These are phyloP conservation scores for Bambusicola thoracicus DNA, from an alignment of 2,113 vertebrate species.

Conservation along the genomic window DNA sequence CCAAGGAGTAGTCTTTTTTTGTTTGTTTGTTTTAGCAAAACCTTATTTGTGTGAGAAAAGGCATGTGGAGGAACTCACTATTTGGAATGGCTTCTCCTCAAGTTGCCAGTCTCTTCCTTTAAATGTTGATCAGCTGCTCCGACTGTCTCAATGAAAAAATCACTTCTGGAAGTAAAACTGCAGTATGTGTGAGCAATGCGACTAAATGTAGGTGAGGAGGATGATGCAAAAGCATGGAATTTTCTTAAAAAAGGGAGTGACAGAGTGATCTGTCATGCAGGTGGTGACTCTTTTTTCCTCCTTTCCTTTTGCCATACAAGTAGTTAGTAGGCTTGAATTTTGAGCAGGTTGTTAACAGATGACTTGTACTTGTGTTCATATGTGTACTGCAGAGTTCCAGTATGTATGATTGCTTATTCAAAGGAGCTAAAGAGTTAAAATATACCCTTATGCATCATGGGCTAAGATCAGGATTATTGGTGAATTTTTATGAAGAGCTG, in stretches of 20 bases:
- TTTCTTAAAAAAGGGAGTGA: not conserved
- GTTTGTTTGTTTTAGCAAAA: not conserved
- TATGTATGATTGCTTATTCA: not conserved
- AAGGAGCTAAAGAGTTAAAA: not conserved
- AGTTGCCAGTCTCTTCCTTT: not conserved
- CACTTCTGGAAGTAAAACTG: not conserved
- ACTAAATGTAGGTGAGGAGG: not conserved
- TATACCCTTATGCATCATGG: not conserved
- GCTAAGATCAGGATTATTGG: not conserved
- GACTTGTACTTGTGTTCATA: not conserved
- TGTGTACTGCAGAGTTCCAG: not conserved
- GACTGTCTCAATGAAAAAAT: not conserved
- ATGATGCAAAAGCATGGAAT: not conserved
- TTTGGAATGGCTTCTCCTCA: not conserved
- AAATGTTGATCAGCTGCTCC: not conserved
- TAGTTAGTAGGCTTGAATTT: not conserved
- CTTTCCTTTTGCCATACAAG: not conserved
- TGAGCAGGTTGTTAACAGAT: not conserved
- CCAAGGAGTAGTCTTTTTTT: not conserved
- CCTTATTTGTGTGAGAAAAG: not conserved
- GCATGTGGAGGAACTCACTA: not conserved
- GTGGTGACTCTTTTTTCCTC: not conserved
- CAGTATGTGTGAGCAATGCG: not conserved
- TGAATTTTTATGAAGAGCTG: not conserved
- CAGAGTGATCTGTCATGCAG: not conserved